Evolutionary conservation across 2,888 invertebrate species (phyloP).

Genomic region (Torymus aiolomorphi): DNA sequence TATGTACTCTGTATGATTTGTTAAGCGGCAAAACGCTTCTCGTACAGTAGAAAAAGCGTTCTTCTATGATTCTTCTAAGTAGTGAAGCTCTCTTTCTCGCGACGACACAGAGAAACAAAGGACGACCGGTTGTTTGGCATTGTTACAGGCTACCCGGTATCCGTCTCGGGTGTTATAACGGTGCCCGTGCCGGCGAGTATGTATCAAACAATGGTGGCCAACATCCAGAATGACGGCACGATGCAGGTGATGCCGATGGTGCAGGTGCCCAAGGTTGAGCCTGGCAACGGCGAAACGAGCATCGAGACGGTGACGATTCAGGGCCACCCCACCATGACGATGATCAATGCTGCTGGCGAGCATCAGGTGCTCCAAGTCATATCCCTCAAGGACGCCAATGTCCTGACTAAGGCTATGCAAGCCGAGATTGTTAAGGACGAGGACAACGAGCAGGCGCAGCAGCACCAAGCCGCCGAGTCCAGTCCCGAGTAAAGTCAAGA

Average conservation of each 20-base stretch:
- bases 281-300: conserved; percentile 82
- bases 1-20: conserved; percentile 31
- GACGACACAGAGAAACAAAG: conserved; percentile 29
- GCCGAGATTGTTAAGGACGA: conserved; percentile 73
- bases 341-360: conserved; percentile 81
- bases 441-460: conserved; percentile 72
- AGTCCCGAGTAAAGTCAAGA: conserved; percentile 70
- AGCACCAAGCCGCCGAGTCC: conserved; percentile 75
- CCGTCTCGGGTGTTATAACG: conserved; percentile 95
- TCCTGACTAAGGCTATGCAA: conserved; percentile 88
- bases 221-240: conserved; percentile 89
- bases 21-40: too few species aligned
- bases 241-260: conserved; percentile 87
- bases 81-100: neutral
- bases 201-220: conserved; percentile 97
- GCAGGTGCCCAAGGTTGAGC: conserved; percentile 89
- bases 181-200: conserved; percentile 96
- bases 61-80: neutral
- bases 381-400: conserved; percentile 89
- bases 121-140: conserved; percentile 53
- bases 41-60: too few species aligned
- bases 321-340: conserved; percentile 89
- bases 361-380: conserved; percentile 90
- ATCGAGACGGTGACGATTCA: conserved; percentile 87
- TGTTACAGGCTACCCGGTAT: conserved; percentile 85